These are phyloP conservation scores for Hycleus cichorii DNA, from an alignment of 1,140 invertebrate species.

Conservation along the genomic window DNA sequence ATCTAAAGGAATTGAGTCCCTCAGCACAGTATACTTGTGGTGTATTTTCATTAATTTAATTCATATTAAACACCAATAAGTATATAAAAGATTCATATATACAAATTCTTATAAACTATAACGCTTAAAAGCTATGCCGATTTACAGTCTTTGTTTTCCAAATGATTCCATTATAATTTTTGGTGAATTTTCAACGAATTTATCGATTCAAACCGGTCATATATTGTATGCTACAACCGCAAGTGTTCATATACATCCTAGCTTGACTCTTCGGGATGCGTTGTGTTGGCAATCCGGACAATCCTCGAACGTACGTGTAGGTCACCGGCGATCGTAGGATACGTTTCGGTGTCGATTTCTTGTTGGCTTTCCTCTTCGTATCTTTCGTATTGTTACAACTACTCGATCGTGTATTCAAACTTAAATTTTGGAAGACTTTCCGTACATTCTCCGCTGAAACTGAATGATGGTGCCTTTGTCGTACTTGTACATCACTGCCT, in stretches of 20 bases:
- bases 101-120: conserved; percentile 15
- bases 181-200: neutral
- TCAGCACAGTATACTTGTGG: conserved; percentile 6
- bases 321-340: conserved; percentile 66
- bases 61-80: neutral
- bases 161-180: neutral
- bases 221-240: conserved; percentile 36
- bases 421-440: conserved; percentile 61
- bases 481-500: conserved; percentile 45
- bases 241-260: conserved; percentile 36
- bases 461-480: conserved; percentile 53
- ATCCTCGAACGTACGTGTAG: conserved; percentile 69
- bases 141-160: neutral
- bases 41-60: neutral
- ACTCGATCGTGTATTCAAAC: conserved; percentile 52
- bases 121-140: conserved; percentile 7
- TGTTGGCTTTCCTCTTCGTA: conserved; percentile 35
- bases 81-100: conserved; percentile 1
- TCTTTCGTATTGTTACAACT: conserved; percentile 51
- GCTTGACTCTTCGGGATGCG: conserved; percentile 54
- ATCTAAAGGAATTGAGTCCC: conserved; percentile 17
- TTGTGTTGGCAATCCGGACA: conserved; percentile 71
- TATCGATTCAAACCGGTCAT: conserved; percentile 40
- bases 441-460: conserved; percentile 53
- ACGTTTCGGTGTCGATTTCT: conserved; percentile 55